Percentiles rank a stretch among this genome's conserved stretches.
Evolutionary conservation across 2,888 invertebrate species (phyloP).

Genomic region (Heliconius sara): DNA sequence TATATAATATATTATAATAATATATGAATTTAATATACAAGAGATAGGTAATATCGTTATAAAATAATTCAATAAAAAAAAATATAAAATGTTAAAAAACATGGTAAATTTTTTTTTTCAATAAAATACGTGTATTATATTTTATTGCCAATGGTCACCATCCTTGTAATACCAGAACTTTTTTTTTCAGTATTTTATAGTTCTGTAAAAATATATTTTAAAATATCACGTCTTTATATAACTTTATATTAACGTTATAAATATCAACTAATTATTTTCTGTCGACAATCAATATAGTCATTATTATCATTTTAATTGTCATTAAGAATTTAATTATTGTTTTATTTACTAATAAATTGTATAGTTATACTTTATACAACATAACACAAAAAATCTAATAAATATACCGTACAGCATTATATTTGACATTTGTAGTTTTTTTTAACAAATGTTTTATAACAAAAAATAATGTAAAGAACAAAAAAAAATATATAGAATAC

Average conservation of each 20-base stretch:
- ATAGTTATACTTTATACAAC: neutral
- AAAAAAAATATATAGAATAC: too few species aligned
- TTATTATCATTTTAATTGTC: constrained; percentile 7
- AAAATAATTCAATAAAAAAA: too few species aligned
- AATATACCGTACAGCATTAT: too few species aligned
- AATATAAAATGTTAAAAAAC: too few species aligned
- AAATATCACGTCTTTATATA: neutral
- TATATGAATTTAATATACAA: too few species aligned
- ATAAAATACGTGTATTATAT: neutral
- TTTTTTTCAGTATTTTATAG: neutral
- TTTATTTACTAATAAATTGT: constrained; percentile 7
- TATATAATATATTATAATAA: too few species aligned
- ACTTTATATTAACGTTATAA: too few species aligned
- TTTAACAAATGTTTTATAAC: too few species aligned
- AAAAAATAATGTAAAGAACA: too few species aligned
- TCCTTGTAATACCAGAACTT: too few species aligned
- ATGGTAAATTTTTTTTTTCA: neutral
- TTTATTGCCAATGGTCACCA: neutral
- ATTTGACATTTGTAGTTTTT: too few species aligned
- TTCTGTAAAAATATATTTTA: neutral
- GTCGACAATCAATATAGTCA: neutral
- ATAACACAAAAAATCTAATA: neutral
- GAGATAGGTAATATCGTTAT: too few species aligned
- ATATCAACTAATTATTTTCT: neutral
- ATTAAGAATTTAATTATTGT: neutral